Percentiles rank a stretch among this genome's conserved stretches.
Evolutionary conservation across 2,797 vertebrate genomes (phyloP).

Genomic region (Anguilla pacifica): DNA sequence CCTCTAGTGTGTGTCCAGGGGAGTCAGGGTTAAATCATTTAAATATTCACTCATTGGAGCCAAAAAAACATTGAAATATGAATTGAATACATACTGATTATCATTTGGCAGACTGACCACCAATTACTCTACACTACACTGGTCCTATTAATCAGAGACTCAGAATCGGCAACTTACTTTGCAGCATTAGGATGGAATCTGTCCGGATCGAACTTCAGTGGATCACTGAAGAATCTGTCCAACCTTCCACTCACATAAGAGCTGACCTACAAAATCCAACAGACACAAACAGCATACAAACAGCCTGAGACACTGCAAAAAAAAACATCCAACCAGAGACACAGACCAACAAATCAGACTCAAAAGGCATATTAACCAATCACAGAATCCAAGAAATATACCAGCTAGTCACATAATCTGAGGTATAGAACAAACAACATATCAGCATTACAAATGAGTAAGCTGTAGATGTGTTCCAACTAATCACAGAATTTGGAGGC

Average conservation of each 20-base stretch:
- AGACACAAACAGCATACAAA: neutral
- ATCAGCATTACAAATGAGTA: no score
- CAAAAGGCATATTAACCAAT: neutral
- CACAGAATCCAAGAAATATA: constrained; percentile 15
- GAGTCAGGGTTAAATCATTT: no score
- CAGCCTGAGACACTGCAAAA: neutral
- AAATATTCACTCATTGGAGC: no score
- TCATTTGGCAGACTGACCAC: no score
- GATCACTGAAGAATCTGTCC: constrained; percentile 84
- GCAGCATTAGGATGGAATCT: constrained; percentile 84
- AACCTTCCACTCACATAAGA: constrained; percentile 74
- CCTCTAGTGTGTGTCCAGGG: no score
- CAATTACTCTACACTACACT: neutral
- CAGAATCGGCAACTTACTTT: constrained; percentile 74
- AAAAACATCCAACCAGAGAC: constrained; percentile 65
- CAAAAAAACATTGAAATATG: no score
- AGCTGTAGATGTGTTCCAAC: no score
- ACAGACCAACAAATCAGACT: no score
- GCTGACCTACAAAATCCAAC: constrained; percentile 69
- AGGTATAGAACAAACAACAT: neutral
- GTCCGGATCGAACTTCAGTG: constrained; percentile 85
- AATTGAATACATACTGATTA: no score
- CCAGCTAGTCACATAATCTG: neutral
- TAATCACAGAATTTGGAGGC: no score
- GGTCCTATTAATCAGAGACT: neutral